These are phyloP conservation scores for Caenorhabditis remanei DNA, from an alignment of 1,140 invertebrate species.

Conservation along the genomic window DNA sequence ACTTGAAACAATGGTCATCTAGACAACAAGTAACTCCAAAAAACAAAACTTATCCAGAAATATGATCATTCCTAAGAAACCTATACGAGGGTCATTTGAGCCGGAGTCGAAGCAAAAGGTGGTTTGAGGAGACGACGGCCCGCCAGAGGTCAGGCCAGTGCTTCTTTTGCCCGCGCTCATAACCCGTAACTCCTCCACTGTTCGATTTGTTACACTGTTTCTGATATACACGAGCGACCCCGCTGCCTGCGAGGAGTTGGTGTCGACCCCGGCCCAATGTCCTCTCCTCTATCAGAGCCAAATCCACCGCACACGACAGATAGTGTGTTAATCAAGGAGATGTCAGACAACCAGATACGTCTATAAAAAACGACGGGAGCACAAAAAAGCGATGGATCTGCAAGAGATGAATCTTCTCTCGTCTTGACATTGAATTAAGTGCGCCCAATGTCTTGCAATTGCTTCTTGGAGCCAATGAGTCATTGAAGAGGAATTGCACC, in stretches of 20 bases:
- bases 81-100: slow-evolving; percentile 29
- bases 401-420: slow-evolving; percentile 38
- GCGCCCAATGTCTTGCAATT: slow-evolving; percentile 32
- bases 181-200: slow-evolving; percentile 49
- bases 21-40: background rate
- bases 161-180: slow-evolving; percentile 44
- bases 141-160: slow-evolving; percentile 37
- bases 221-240: slow-evolving; percentile 45
- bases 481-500: slow-evolving; percentile 34
- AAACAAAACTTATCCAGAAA: slow-evolving; percentile 6
- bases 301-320: slow-evolving; percentile 6
- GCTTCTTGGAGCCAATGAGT: slow-evolving; percentile 26
- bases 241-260: slow-evolving; percentile 6
- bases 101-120: slow-evolving; percentile 38
- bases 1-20: background rate
- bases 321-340: slow-evolving; percentile 33
- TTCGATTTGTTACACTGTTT: slow-evolving; percentile 53
- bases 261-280: slow-evolving; percentile 43
- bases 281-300: slow-evolving; percentile 36
- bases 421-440: slow-evolving; percentile 51
- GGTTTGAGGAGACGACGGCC: background rate
- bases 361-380: slow-evolving; percentile 42
- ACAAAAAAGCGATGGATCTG: slow-evolving; percentile 46
- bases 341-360: background rate
- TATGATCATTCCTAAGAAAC: slow-evolving; percentile 15